These are phyloP conservation scores for Alectoris magna DNA, from an alignment of 2,797 vertebrate genomes.

Conservation along the genomic window DNA sequence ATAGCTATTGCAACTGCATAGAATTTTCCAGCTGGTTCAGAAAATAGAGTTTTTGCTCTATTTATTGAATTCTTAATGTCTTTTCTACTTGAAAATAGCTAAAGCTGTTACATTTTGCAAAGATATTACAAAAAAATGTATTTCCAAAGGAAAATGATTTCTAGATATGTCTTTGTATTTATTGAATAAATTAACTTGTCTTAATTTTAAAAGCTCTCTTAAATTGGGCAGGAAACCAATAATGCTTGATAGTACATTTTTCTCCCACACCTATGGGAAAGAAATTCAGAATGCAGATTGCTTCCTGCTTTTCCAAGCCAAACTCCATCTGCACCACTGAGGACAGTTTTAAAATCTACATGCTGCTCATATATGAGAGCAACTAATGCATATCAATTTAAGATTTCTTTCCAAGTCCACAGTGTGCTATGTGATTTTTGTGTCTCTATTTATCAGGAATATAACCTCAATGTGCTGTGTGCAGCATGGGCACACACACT, in stretches of 20 bases:
- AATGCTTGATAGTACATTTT: conserved; percentile 1
- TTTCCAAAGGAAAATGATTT: background rate
- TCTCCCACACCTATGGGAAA: conserved; percentile 39
- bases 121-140: background rate
- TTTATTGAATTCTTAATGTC: background rate
- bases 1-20: background rate
- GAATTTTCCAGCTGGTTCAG: background rate
- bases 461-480: background rate
- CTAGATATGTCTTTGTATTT: background rate
- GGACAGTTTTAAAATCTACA: background rate
- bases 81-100: background rate
- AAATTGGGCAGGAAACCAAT: background rate
- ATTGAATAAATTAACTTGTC: background rate
- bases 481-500: rapidly evolving
- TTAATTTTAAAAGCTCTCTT: background rate
- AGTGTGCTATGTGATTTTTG: background rate
- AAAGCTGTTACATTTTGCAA: background rate
- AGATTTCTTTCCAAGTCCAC: background rate
- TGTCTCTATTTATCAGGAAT: background rate
- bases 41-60: background rate
- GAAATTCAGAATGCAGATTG: conserved; percentile 26
- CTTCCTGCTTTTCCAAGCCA: conserved; percentile 32
- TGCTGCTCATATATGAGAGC: background rate
- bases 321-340: conserved; percentile 48
- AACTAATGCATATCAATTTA: background rate